A percentile compares a stretch with the other conserved stretches of the same genome.
These are phyloP conservation scores for Hanleya hanleyi DNA, from an alignment of 2,888 invertebrate genomes.

Conservation along the genomic window DNA sequence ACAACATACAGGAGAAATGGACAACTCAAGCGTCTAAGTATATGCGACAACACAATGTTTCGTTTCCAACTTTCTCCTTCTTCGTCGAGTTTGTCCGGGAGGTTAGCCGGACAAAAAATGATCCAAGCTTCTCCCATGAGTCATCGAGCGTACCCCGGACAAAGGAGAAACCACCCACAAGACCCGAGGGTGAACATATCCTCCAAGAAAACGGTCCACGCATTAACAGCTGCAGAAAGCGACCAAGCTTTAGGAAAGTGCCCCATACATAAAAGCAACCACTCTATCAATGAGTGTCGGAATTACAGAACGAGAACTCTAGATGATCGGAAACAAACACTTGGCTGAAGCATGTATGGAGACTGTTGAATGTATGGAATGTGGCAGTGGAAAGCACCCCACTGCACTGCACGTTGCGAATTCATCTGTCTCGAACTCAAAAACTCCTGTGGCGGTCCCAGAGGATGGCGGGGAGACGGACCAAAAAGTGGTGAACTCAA, in stretches of 20 bases:
- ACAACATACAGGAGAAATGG: slow-evolving; percentile 18
- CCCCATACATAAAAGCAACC: slow-evolving; percentile 18
- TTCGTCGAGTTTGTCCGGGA: slow-evolving; percentile 20
- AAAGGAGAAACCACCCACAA: no score
- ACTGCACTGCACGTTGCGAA: slow-evolving; percentile 12
- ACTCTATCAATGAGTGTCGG: slow-evolving; percentile 13
- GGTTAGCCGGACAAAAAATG: slow-evolving; percentile 14
- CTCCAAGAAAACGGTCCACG: neutral
- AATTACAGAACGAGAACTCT: neutral
- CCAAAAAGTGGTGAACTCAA: neutral
- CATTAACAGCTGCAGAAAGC: neutral
- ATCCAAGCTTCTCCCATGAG: slow-evolving; percentile 16
- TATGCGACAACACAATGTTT: neutral
- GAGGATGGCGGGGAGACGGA: slow-evolving; percentile 23
- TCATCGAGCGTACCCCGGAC: neutral
- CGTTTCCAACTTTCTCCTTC: slow-evolving; percentile 15
- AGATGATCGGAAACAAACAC: slow-evolving; percentile 14
- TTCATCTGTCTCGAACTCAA: no score
- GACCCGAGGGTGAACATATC: neutral
- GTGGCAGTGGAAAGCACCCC: slow-evolving; percentile 2
- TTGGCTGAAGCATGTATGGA: neutral
- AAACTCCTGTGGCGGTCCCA: neutral
- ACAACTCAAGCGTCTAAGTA: slow-evolving; percentile 12
- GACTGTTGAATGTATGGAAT: slow-evolving; percentile 7
- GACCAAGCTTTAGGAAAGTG: neutral